Evolutionary conservation across 2,113 vertebrate species (phyloP).

Genomic region (Eupsittula cactorum): DNA sequence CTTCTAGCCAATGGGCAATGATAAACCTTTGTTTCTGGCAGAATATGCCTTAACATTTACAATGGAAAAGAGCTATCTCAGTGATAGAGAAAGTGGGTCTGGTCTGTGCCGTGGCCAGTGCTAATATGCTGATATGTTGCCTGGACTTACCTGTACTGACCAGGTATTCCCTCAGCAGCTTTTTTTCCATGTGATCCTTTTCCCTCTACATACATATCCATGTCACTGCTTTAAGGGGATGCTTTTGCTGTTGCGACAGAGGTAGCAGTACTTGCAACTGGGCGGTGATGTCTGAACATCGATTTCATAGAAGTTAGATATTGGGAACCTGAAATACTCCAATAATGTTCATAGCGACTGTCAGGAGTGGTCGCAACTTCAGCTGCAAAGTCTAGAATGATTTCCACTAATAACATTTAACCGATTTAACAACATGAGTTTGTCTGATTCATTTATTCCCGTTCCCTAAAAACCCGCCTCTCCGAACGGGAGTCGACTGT

Average conservation of each 20-base stretch:
- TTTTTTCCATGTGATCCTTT: background rate
- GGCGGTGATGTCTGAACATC: background rate
- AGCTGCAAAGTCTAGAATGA: fast-evolving
- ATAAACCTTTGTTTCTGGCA: background rate
- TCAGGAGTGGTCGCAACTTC: fast-evolving
- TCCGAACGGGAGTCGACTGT: fast-evolving
- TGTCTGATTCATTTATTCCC: background rate
- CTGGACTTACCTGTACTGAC: background rate
- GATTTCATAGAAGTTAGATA: fast-evolving
- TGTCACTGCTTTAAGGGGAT: background rate
- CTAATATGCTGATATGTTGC: background rate
- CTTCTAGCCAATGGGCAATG: background rate
- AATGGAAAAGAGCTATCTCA: background rate
- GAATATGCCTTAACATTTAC: background rate
- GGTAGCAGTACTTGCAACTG: background rate
- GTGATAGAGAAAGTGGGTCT: background rate
- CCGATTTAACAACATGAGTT: no score
- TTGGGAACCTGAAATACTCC: fast-evolving
- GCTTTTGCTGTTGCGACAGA: background rate
- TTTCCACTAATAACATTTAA: background rate
- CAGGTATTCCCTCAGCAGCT: background rate
- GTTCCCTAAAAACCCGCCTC: background rate
- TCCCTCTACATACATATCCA: fast-evolving
- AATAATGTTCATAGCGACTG: fast-evolving
- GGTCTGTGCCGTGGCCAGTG: background rate